Percentiles rank a stretch among this genome's conserved stretches.
phyloP scores from a whole-genome alignment of 2,888 invertebrate species.

The Hipparchia sbordonii region DNA sequence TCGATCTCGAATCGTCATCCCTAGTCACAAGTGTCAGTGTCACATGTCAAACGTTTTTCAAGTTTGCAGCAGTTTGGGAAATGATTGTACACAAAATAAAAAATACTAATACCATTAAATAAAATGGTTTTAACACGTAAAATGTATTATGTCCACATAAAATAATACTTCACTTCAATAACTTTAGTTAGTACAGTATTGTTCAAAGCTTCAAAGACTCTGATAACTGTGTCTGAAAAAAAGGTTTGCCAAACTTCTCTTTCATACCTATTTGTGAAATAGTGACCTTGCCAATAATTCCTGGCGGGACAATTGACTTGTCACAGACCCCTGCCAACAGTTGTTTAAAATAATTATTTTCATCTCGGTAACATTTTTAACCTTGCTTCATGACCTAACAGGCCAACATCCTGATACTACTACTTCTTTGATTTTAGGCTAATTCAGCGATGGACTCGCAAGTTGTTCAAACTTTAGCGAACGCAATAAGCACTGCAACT shows the following conservation, averaged over 20 bases:
- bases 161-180: no score
- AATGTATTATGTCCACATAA: no score
- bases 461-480: conserved; percentile 50
- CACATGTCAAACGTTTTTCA: no score
- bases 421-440: conserved; percentile 12
- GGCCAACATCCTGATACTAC: background rate
- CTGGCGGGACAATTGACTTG: conserved; percentile 49
- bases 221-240: background rate
- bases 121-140: no score
- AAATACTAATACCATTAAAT: no score
- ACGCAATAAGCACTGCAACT: conserved; percentile 86
- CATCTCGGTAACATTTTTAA: conserved; percentile 21
- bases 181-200: no score
- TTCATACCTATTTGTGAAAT: background rate
- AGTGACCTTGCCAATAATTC: conserved; percentile 6
- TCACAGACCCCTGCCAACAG: conserved; percentile 46
- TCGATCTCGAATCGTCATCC: no score
- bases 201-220: no score
- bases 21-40: no score
- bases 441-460: conserved; percentile 49
- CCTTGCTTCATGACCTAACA: conserved; percentile 13
- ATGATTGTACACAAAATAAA: no score
- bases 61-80: no score
- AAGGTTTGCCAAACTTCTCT: background rate
- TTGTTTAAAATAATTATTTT: conserved; percentile 35